Evolutionary conservation across 2,888 invertebrate species (phyloP).

Genomic region (Drosophila mercatorum): DNA sequence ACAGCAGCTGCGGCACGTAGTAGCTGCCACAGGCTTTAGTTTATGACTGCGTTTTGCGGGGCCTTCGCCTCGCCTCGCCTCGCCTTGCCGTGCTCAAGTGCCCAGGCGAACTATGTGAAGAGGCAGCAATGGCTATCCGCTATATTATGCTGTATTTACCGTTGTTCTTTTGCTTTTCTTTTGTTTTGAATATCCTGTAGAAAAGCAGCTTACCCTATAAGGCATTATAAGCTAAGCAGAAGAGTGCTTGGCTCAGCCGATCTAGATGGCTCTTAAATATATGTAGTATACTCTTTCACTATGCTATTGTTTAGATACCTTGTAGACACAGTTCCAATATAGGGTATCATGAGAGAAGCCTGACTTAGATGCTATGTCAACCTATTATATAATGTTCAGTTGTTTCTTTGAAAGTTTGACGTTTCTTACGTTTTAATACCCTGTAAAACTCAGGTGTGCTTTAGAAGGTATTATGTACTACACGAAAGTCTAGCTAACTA

Average conservation of each 20-base stretch:
- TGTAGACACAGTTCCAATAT: not conserved
- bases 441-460: not conserved
- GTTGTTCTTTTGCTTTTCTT: not conserved
- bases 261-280: not conserved
- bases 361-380: not conserved
- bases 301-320: not conserved
- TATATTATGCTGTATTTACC: slow-evolving; percentile 9
- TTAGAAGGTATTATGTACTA: not conserved
- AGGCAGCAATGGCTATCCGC: slow-evolving; percentile 7
- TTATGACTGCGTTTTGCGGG: slow-evolving; percentile 19
- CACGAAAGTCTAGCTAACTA: not conserved
- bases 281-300: not conserved
- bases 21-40: slow-evolving; percentile 33
- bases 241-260: not conserved
- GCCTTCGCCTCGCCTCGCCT: not conserved
- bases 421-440: not conserved
- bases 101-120: slow-evolving; percentile 6
- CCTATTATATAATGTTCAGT: not conserved
- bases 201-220: not conserved
- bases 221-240: not conserved
- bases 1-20: slow-evolving; percentile 43
- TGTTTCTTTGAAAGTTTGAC: not conserved
- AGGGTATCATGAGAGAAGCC: not conserved
- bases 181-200: slow-evolving; percentile 10
- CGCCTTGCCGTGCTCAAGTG: not conserved